Percentiles rank a stretch among this genome's conserved stretches.
Conservation (phyloP, 37 sponge, comb jelly and placozoan species). For the Cliona cf. orientalis region DNA sequence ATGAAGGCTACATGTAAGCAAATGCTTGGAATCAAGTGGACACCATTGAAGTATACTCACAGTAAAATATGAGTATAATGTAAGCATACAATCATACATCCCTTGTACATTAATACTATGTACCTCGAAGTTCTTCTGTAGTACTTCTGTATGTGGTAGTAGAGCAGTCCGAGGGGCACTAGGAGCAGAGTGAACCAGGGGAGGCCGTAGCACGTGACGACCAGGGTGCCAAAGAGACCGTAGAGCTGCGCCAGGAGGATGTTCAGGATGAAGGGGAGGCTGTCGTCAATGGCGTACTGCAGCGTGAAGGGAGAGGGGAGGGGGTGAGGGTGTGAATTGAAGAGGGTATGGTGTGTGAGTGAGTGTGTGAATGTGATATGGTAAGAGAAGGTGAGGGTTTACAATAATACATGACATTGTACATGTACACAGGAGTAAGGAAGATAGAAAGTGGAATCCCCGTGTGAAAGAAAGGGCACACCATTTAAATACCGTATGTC, state of each 20-base stretch:
- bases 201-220: conserved; percentile 90
- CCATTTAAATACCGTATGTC: neutral
- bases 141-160: conserved; percentile 92
- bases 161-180: conserved; percentile 83
- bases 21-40: no score
- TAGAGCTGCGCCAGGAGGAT: conserved; percentile 93
- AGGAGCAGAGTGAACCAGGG: conserved; percentile 88
- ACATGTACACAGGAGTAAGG: no score
- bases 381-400: neutral
- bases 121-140: conserved; percentile 96
- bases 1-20: no score
- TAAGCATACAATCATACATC: neutral
- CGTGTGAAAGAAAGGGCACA: no score
- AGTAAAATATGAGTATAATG: no score
- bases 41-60: no score
- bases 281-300: conserved; percentile 94
- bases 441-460: no score
- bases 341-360: neutral
- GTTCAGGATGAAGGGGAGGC: conserved; percentile 95
- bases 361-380: neutral
- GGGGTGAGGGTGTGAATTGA: neutral
- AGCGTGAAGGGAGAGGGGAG: neutral
- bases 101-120: neutral
- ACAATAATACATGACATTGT: neutral
- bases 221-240: conserved; percentile 87